A percentile compares a stretch with the other conserved stretches of the same genome.
Evolutionary conservation across 2,797 vertebrate species (phyloP).

Genomic region (Brotogeris chrysoptera): DNA sequence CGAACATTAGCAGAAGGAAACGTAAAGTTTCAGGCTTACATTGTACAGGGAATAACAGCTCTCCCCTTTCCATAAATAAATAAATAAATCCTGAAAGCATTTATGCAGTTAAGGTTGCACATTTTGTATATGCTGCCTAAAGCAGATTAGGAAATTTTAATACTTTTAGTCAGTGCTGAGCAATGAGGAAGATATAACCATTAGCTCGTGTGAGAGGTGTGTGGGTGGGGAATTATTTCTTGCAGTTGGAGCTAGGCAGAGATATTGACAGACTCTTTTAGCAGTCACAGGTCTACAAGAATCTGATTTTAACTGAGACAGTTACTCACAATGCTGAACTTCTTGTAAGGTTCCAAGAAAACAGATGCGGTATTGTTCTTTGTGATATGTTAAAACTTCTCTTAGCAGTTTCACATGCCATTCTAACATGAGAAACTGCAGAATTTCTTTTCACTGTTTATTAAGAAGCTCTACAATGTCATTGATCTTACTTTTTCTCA

Average conservation of each 20-base stretch:
- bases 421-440: not conserved
- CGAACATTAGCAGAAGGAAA: not conserved
- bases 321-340: not conserved
- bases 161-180: not conserved
- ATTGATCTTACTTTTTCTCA: not conserved
- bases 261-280: not conserved
- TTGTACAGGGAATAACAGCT: not conserved
- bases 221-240: not conserved
- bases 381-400: not conserved
- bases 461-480: not conserved
- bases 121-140: not conserved
- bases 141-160: slow-evolving; percentile 7
- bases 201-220: not conserved
- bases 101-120: not conserved
- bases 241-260: not conserved
- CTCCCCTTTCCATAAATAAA: not conserved
- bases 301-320: not conserved
- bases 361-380: not conserved
- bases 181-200: not conserved
- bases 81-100: not conserved
- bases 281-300: not conserved
- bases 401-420: not conserved
- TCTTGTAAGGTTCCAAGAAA: not conserved
- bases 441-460: not conserved
- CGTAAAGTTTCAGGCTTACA: not conserved